A percentile compares a stretch with the other conserved stretches of the same genome.
phyloP scores from a whole-genome alignment of 2,113 vertebrate species.

The Petrocephalus zakoni region DNA sequence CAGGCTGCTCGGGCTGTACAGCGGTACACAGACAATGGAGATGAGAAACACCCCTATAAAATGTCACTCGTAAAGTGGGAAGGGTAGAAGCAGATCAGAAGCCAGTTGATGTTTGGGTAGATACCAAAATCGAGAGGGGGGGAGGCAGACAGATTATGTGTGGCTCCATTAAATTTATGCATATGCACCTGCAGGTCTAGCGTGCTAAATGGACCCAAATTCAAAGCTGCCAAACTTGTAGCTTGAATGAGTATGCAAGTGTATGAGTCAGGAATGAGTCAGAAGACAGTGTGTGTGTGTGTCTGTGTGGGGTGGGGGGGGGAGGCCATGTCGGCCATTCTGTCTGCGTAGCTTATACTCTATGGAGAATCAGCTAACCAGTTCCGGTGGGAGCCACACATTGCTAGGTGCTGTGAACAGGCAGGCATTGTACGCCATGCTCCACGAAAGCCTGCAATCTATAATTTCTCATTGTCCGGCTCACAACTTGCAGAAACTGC shows the following conservation, averaged over 20 bases:
- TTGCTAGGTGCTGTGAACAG: neutral
- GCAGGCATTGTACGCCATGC: neutral
- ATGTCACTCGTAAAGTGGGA: neutral
- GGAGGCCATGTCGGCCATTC: neutral
- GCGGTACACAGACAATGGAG: neutral
- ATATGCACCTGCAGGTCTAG: neutral
- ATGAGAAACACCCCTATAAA: neutral
- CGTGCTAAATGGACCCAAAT: neutral
- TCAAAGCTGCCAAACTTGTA: neutral
- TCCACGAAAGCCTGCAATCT: neutral
- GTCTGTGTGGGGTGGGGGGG: neutral
- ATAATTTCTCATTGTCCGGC: neutral
- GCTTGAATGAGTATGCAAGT: neutral
- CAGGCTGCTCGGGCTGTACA: neutral
- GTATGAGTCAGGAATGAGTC: conserved; percentile 14
- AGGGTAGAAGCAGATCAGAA: neutral
- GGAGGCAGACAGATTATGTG: neutral
- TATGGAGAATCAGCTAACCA: neutral
- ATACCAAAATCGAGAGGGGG: neutral
- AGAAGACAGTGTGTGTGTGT: neutral
- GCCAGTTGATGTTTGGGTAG: neutral
- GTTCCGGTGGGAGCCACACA: neutral
- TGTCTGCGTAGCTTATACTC: neutral
- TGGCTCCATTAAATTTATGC: neutral
- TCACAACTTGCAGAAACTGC: neutral